Evolutionary conservation across 2,888 invertebrate species (phyloP), one percentile per base, ranked within the genome.

Genomic region (Allacma fusca): DNA sequence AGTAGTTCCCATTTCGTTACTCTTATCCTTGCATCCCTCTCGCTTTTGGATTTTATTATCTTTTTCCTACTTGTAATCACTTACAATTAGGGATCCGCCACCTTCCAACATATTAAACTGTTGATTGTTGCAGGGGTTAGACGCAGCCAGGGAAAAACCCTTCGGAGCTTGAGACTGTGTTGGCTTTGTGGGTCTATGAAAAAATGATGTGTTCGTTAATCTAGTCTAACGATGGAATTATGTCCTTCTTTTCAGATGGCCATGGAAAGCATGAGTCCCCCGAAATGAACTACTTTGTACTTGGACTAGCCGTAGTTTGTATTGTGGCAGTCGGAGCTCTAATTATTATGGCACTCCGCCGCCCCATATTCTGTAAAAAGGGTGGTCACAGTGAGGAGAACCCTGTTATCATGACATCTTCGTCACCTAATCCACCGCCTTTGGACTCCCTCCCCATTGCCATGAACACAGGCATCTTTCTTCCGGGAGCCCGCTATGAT

Each of bases 381-480:
- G 77, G 64, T 26, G 57, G 44, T 5, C 68, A 68, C 19, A 70
- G 2, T 28, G 69, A 69, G 43, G 34, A 65, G 24, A 29, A 73
- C 7, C 29, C 21, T 9, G 7, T 19, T 1, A 29, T n/a, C 67
- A 68, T 76, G n/a, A 77, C 76, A 24, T 71, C 72, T 9, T 59
- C 77, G 1, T 75, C 75, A 13, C 57, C 79, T 1, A 19, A 59
- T n/a, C 24, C 59, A 5, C 57, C 69, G 7, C 13, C 40, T 64
- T 44, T 81, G 57, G 82, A 83, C 65, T 82, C 82, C 21, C 76
- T 84, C 21, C 82, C 83, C 12, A 81, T 83, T 67, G 83, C 83
- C 71, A 84, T 84, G 84, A 84, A 84, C 79, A 83, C 84, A 16
- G 84, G 84, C 13, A 84, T 84, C 23, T 84, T 84, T 67, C 76